phyloP scores from a whole-genome alignment of 2,113 vertebrate species.

The Alectura lathami region DNA sequence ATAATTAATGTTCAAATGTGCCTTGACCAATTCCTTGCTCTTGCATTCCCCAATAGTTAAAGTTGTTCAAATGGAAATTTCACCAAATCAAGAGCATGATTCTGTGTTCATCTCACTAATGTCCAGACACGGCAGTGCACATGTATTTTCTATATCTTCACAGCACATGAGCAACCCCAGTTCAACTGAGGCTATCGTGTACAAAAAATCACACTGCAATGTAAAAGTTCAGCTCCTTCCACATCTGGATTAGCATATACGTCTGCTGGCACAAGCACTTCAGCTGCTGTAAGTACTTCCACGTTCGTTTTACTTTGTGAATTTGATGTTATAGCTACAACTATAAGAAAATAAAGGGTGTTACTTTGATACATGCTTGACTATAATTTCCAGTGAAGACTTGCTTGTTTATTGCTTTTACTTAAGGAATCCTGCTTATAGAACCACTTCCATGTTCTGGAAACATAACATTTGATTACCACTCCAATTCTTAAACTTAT shows the following conservation, averaged over 20 bases:
- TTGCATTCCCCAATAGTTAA: neutral
- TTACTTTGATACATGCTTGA: neutral
- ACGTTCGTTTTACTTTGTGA: neutral
- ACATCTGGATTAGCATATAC: neutral
- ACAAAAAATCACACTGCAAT: neutral
- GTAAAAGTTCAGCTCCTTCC: neutral
- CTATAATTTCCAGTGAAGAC: neutral
- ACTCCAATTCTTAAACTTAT: neutral
- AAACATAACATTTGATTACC: neutral
- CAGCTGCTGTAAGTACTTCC: neutral
- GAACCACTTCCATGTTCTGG: neutral
- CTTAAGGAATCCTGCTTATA: neutral
- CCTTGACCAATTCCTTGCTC: neutral
- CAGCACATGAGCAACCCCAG: neutral
- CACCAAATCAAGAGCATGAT: neutral
- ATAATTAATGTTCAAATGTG: neutral
- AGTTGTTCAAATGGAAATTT: neutral
- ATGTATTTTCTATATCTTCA: neutral
- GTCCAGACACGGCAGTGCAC: neutral
- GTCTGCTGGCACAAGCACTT: neutral
- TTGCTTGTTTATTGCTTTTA: neutral
- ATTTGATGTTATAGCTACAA: neutral
- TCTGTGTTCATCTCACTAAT: neutral
- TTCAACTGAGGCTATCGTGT: neutral
- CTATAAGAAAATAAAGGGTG: neutral